Base-by-base conservation (phyloP, 2,888 invertebrate genomes). In the Pyrrhia umbra region DNA sequence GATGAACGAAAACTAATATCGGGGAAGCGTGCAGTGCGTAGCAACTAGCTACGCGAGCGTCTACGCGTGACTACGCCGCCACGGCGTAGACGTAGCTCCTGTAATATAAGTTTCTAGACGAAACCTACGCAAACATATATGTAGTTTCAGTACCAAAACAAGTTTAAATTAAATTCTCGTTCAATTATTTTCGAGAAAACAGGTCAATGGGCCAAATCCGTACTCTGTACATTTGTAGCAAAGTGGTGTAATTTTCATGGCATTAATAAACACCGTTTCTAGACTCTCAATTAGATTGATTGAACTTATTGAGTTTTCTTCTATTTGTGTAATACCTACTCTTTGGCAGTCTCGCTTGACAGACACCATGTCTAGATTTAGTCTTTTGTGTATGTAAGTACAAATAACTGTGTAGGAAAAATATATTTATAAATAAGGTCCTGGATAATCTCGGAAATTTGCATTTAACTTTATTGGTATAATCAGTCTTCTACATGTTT, bases 1-100 rank as follows among this genome's bases (percentile, higher is more conserved):
- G 76, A 75, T 75, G 73, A 84, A 81, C 79, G 79, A 85, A 88
- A 90, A 87, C 83, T 87, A 90, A 89, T 90, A 90, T 86, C 72
- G 75, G 61, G 68, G 73, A 65, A 82, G 82, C 90, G 87, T 88
- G 89, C 82, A 72, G 56, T 77, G 88, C 88, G 84, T 89, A 84
- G 83, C 79, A 87, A 88, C 77, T 79, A 79, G 83, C 83, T 84
- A 83, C 85, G 81, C 68, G 73, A 59, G 58, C 39, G 71, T 57
- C 79, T 81, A 79, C 78, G 56, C 50, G 55, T 62, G 58, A 61
- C 80, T 82, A 81, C 82, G 78, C 57, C 55, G 57, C 61, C 68
- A 20, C 15, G 9, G 23, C 54, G 40, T 46, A 34, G 52, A 9
- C 15, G 18, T 20, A n/a, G 16, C 30, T 6, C 21, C 16, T 34